Conservation (phyloP, 1,140 invertebrate genomes). For the Vanessa atalanta region DNA sequence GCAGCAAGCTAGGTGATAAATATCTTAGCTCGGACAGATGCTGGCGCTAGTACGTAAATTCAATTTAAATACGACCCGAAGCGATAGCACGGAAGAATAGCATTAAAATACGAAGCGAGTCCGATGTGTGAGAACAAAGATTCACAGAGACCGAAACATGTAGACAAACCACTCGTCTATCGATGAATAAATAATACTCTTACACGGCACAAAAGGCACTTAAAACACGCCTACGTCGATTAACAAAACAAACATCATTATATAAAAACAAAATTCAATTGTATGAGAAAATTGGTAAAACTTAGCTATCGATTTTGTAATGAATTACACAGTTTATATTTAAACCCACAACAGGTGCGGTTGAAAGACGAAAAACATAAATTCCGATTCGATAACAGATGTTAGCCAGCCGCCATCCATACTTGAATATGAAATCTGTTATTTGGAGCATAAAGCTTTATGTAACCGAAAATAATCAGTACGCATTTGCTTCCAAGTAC, state of each 20-base stretch:
- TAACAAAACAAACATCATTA: constrained; percentile 58
- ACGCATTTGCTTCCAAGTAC: constrained; percentile 39
- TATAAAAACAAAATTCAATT: constrained; percentile 37
- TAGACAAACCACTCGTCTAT: constrained; percentile 57
- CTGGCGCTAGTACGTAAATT: constrained; percentile 56
- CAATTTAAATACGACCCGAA: constrained; percentile 56
- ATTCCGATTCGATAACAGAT: constrained; percentile 73
- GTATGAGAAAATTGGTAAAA: constrained; percentile 46
- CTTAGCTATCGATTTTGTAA: constrained; percentile 40
- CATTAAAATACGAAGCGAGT: constrained; percentile 40
- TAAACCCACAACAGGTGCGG: constrained; percentile 67
- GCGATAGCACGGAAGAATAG: constrained; percentile 51
- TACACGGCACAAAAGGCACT: constrained; percentile 47
- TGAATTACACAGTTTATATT: constrained; percentile 50
- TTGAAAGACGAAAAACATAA: constrained; percentile 75
- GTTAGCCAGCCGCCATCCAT: constrained; percentile 61
- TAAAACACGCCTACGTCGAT: constrained; percentile 54
- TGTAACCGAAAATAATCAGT: constrained; percentile 56
- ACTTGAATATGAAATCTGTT: constrained; percentile 61
- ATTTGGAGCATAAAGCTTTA: constrained; percentile 54
- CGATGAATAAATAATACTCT: constrained; percentile 52
- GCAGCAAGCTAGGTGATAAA: constrained; percentile 65
- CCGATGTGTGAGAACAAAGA: constrained; percentile 57
- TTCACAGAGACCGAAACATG: constrained; percentile 49
- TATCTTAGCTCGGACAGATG: constrained; percentile 62